Evolutionary conservation across 2,888 invertebrate species (phyloP), one percentile per base, ranked within the genome.

Genomic region (Conus canariensis): DNA sequence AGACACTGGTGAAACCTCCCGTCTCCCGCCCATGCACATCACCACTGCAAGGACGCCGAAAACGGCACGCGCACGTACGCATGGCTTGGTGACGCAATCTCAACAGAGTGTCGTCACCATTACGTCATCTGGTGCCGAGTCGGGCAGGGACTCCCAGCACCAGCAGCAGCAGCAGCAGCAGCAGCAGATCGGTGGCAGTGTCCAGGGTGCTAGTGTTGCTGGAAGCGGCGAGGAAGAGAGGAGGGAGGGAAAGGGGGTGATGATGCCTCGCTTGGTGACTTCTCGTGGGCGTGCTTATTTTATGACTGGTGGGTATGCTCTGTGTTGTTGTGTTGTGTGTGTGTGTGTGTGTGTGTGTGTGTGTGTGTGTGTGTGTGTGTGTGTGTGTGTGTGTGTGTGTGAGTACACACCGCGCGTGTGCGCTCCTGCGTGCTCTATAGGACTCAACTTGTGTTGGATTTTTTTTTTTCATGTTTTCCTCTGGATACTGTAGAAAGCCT

Each of bases 211-310:
- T 16, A 64, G 64, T 64, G 64, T 64, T 10, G 10, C 64, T 64
- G 64, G 45, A 45, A 80, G 10, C 6, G 80, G n/a, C 45, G 80
- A 64, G 64, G 64, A 64, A 45, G 45, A 80, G 30, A 45, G 16
- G 80, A 45, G 45, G 80, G 45, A 12, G 30, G 14, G 22, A 59
- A 80, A 14, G 56, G 56, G 82, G n/a, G 30, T 25, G 45, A 70
- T 70, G 70, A 74, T 87, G 87, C 56, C 74, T 3, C 59, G 56
- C 1, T 45, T 88, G 58, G 58, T 60, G 19, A 91, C 87, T 64
- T 91, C 92, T 0, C 83, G 88, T 80, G 90, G 91, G 10, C 90
- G 88, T 22, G 89, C 88, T 22, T 88, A 88, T 30, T 88, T 88
- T n/a, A 88, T 88, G 88, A 45, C 82, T 67, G 25, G 87, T 83